These are phyloP conservation scores for Clarias magur DNA, from an alignment of 2,113 vertebrate species.

Conservation along the genomic window DNA sequence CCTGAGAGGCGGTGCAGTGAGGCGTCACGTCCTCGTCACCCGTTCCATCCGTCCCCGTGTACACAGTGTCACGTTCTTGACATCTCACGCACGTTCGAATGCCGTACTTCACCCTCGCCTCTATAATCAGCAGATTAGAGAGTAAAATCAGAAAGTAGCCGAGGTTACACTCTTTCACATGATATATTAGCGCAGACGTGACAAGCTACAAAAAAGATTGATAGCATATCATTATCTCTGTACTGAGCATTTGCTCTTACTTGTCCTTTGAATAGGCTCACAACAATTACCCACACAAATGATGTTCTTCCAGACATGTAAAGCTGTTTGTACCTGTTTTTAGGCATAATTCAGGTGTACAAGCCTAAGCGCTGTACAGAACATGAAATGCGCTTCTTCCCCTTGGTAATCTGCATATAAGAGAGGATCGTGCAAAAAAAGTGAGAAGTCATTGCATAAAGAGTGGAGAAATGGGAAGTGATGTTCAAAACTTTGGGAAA, in stretches of 20 bases:
- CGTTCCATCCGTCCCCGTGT: neutral
- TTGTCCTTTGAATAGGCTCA: neutral
- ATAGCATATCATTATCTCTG: neutral
- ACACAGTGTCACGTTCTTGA: neutral
- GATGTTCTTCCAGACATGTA: neutral
- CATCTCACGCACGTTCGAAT: neutral
- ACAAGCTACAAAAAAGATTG: neutral
- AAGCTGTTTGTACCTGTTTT: constrained; percentile 5
- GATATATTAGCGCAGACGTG: neutral
- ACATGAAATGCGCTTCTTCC: neutral
- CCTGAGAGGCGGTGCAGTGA: neutral
- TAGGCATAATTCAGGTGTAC: neutral
- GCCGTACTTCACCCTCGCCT: neutral
- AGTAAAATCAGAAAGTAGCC: neutral
- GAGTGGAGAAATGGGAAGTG: constrained; percentile 2
- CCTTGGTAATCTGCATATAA: neutral
- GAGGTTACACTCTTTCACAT: neutral
- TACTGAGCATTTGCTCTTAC: constrained; percentile 13
- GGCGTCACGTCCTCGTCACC: too few relatives aligned
- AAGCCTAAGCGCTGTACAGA: neutral
- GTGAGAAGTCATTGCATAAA: neutral
- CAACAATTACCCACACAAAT: constrained; percentile 7
- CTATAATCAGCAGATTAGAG: neutral
- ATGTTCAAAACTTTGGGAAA: neutral
- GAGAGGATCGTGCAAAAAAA: neutral